Evolutionary conservation across 2,113 vertebrate species (phyloP).

Genomic region (Galeopterus variegatus): DNA sequence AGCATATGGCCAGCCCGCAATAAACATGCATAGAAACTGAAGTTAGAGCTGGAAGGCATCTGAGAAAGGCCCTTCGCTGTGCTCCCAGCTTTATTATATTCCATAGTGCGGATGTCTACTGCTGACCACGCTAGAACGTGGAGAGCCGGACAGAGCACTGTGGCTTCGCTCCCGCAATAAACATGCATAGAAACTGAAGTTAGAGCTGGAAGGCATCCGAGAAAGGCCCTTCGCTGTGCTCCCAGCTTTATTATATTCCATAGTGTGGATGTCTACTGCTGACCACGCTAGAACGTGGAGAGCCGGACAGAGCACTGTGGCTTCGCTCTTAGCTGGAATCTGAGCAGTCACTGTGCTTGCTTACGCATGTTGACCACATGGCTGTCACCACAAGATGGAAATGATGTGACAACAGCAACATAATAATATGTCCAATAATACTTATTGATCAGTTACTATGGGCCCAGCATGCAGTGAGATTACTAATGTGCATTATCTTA

Average conservation of each 20-base stretch:
- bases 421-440: background rate
- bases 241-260: fast-evolving
- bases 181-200: background rate
- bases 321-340: background rate
- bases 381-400: too few species aligned
- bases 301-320: fast-evolving
- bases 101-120: fast-evolving
- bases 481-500: fast-evolving
- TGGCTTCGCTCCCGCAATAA: background rate
- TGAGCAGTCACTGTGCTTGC: background rate
- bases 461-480: background rate
- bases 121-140: too few species aligned
- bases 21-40: background rate
- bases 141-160: fast-evolving
- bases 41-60: background rate
- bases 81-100: fast-evolving
- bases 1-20: background rate
- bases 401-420: fast-evolving
- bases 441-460: background rate
- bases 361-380: fast-evolving
- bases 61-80: fast-evolving
- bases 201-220: background rate
- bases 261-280: fast-evolving
- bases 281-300: too few species aligned
- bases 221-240: fast-evolving